Percentiles rank a stretch among this genome's conserved stretches.
phyloP scores from a whole-genome alignment of 2,888 invertebrate genomes.

The Smittia sp. region DNA sequence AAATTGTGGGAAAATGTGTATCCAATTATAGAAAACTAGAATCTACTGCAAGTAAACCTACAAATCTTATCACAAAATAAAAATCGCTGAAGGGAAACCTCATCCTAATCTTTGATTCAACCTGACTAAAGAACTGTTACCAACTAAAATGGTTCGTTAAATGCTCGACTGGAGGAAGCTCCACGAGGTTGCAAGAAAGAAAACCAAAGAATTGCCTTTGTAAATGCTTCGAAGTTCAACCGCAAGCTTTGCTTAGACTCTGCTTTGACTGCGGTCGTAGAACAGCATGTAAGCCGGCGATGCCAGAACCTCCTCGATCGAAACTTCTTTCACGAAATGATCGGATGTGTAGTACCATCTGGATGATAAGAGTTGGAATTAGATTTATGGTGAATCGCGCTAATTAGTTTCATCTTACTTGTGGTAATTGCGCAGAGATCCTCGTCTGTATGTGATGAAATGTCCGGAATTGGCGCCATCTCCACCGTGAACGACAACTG shows the following conservation, averaged over 20 bases:
- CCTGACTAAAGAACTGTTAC: neutral
- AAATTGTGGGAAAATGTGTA: too few species aligned
- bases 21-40: too few species aligned
- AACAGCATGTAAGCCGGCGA: constrained; percentile 90
- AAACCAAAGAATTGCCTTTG: neutral
- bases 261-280: constrained; percentile 63
- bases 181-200: neutral
- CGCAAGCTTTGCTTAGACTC: neutral
- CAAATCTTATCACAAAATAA: neutral
- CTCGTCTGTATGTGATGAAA: constrained; percentile 89
- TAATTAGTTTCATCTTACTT: constrained; percentile 46
- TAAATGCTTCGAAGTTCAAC: neutral
- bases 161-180: neutral
- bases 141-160: neutral
- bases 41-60: too few species aligned
- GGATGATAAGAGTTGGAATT: constrained; percentile 37
- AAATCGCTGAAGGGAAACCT: neutral
- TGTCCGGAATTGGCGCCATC: constrained; percentile 88
- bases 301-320: constrained; percentile 76
- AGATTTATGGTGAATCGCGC: neutral
- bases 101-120: neutral
- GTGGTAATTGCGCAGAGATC: constrained; percentile 54
- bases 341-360: constrained; percentile 89
- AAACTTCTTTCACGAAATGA: constrained; percentile 75
- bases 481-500: constrained; percentile 88